Evolutionary conservation across 1,140 invertebrate species (phyloP).

Genomic region (Dendroctonus ponderosae): DNA sequence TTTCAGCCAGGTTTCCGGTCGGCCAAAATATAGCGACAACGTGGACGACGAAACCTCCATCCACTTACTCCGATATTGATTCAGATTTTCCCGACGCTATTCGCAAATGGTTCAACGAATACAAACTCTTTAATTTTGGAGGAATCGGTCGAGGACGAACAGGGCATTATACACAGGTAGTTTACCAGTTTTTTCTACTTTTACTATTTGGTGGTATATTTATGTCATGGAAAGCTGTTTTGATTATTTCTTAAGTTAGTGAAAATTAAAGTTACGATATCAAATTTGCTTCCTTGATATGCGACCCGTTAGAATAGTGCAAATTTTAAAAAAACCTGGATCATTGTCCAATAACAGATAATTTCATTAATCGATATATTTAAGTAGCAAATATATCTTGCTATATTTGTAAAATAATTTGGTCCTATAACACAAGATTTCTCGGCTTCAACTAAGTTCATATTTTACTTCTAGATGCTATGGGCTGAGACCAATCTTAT

Average conservation of each 20-base stretch:
- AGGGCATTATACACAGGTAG: constrained; percentile 80
- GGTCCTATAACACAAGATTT: too few relatives aligned
- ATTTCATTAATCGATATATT: too few relatives aligned
- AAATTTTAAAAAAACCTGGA: too few relatives aligned
- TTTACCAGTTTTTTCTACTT: not conserved
- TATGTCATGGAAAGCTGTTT: too few relatives aligned
- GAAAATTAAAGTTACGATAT: too few relatives aligned
- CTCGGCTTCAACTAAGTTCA: too few relatives aligned
- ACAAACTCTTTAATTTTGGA: constrained; percentile 66
- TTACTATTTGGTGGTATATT: too few relatives aligned
- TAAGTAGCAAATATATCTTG: too few relatives aligned
- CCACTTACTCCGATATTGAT: constrained; percentile 55
- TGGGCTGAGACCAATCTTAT: constrained; percentile 77
- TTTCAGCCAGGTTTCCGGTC: constrained; percentile 68
- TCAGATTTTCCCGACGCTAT: constrained; percentile 73
- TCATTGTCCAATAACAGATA: not conserved
- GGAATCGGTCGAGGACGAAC: constrained; percentile 63
- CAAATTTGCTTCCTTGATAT: too few relatives aligned
- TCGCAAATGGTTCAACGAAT: constrained; percentile 78
- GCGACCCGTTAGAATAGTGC: too few relatives aligned
- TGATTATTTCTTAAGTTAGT: too few relatives aligned
- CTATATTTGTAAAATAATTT: too few relatives aligned
- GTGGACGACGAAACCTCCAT: constrained; percentile 70
- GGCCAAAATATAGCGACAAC: constrained; percentile 80
- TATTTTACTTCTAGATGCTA: constrained; percentile 61